A percentile compares a stretch with the other conserved stretches of the same genome.
Evolutionary conservation across 2,888 invertebrate genomes (phyloP).

Genomic region (Teleogryllus oceanicus): DNA sequence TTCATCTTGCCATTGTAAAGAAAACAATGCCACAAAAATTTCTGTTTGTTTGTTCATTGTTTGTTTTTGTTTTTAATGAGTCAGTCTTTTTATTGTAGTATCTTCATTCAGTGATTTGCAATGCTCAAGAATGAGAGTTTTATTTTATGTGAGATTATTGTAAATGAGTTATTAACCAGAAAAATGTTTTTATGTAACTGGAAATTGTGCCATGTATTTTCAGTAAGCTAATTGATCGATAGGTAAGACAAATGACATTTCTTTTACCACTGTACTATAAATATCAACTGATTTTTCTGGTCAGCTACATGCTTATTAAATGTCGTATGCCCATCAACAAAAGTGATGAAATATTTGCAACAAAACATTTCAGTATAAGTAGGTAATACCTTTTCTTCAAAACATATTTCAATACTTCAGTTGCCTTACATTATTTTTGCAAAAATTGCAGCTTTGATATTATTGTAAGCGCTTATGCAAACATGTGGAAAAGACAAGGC

Average conservation of each 20-base stretch:
- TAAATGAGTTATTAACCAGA: not conserved
- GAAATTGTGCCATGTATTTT: constrained; percentile 10
- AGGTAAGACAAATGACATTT: not conserved
- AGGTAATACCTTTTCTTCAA: too few relatives aligned
- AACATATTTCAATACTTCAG: not conserved
- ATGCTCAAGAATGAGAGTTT: constrained; percentile 18
- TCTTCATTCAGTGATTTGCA: not conserved
- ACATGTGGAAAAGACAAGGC: not conserved
- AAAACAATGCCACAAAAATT: constrained; percentile 19
- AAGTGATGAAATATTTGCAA: too few relatives aligned
- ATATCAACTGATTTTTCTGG: not conserved
- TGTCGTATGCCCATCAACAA: not conserved
- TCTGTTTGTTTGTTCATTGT: constrained; percentile 11
- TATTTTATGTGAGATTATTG: constrained; percentile 1
- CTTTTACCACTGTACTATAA: not conserved
- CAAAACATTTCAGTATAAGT: too few relatives aligned
- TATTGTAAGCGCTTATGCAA: not conserved
- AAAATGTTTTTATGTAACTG: not conserved
- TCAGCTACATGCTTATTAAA: not conserved
- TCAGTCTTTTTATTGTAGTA: not conserved
- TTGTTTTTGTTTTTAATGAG: constrained; percentile 11
- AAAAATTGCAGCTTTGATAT: not conserved
- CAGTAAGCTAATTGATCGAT: not conserved
- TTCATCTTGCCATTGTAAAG: constrained; percentile 28
- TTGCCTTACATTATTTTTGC: not conserved